Percentiles rank a stretch among this genome's conserved stretches.
These are phyloP conservation scores for Sphaeramia orbicularis DNA, from an alignment of 2,797 vertebrate genomes.

Conservation along the genomic window DNA sequence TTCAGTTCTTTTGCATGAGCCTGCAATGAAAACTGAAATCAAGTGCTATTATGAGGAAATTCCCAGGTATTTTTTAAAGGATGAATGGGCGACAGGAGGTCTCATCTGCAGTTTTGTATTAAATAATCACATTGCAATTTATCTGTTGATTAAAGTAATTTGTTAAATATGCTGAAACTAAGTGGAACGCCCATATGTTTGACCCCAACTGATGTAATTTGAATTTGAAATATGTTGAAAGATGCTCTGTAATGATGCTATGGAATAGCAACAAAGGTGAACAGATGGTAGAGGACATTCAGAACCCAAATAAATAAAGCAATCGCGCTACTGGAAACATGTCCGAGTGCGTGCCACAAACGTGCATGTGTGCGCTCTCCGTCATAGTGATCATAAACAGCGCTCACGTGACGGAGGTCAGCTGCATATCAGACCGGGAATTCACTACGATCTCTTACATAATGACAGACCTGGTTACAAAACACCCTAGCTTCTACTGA, in stretches of 20 bases:
- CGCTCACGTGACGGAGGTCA: constrained; percentile 75
- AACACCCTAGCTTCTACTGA: constrained; percentile 47
- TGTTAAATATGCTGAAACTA: background rate
- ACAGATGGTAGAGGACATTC: constrained; percentile 13
- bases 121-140: too few relatives aligned
- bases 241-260: background rate
- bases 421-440: constrained; percentile 63
- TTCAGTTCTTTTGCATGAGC: too few relatives aligned
- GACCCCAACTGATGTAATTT: background rate
- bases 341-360: background rate
- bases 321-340: constrained; percentile 38
- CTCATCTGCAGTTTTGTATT: too few relatives aligned
- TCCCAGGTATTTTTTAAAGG: too few relatives aligned
- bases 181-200: background rate
- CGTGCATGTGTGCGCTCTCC: constrained; percentile 1
- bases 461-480: constrained; percentile 65
- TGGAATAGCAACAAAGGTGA: background rate
- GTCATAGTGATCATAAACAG: constrained; percentile 47
- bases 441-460: constrained; percentile 69
- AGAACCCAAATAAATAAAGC: constrained; percentile 35
- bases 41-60: too few relatives aligned
- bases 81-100: too few relatives aligned
- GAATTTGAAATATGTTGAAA: constrained; percentile 2
- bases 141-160: background rate
- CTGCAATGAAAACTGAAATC: too few relatives aligned